Evolutionary conservation across 2,797 vertebrate species (phyloP).

Genomic region (Heteromormyrus szaboi): DNA sequence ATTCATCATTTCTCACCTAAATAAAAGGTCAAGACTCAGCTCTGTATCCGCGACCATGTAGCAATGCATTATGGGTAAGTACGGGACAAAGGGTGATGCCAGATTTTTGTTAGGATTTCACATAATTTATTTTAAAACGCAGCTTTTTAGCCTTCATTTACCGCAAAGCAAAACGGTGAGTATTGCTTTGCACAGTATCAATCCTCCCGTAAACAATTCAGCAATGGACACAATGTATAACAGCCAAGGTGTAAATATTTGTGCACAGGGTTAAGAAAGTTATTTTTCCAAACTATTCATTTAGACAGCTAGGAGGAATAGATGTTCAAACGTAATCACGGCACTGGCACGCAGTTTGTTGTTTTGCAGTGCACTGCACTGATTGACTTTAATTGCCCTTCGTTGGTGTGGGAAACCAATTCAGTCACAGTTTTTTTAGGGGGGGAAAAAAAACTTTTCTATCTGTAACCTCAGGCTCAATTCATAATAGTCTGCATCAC

Average conservation of each 20-base stretch:
- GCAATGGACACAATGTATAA: slow-evolving; percentile 38
- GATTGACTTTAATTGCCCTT: slow-evolving; percentile 25
- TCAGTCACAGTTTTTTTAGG: slow-evolving; percentile 26
- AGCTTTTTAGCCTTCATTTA: slow-evolving; percentile 24
- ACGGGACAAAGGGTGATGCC: neutral
- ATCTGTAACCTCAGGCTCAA: neutral
- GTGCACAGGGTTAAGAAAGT: slow-evolving; percentile 38
- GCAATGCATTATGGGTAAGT: neutral
- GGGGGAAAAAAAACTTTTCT: neutral
- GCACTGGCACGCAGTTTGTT: slow-evolving; percentile 35
- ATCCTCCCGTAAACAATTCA: slow-evolving; percentile 32
- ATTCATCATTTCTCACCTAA: slow-evolving; percentile 15
- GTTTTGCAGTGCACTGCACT: slow-evolving; percentile 36
- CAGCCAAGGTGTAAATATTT: slow-evolving; percentile 37
- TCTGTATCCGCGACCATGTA: neutral
- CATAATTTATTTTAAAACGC: slow-evolving; percentile 17
- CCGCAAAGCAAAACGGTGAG: slow-evolving; percentile 20
- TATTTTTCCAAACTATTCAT: slow-evolving; percentile 48
- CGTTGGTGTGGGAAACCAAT: slow-evolving; percentile 31
- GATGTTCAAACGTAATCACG: slow-evolving; percentile 23
- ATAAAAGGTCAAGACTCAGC: slow-evolving; percentile 19
- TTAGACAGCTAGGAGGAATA: slow-evolving; percentile 46
- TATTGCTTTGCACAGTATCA: slow-evolving; percentile 4
- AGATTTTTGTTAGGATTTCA: slow-evolving; percentile 26
- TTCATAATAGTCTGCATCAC: slow-evolving; percentile 27